A percentile compares a stretch with the other conserved stretches of the same genome.
Conservation (phyloP, 2,113 vertebrate species). For the Pao palembangensis region DNA sequence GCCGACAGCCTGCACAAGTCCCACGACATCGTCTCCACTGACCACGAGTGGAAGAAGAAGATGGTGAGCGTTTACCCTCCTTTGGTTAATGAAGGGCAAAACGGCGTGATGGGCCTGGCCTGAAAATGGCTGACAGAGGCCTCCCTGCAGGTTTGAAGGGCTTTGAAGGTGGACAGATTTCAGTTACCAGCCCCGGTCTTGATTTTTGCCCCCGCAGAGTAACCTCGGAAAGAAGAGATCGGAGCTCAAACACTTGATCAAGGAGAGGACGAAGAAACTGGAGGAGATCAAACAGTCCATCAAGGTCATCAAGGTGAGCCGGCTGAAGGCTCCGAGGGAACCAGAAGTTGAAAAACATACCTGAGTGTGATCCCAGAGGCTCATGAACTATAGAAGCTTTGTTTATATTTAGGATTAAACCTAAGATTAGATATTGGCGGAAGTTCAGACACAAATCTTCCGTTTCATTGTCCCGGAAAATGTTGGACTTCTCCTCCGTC, state of each 20-base stretch:
- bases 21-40: slow-evolving; percentile 74
- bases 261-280: slow-evolving; percentile 75
- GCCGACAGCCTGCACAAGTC: slow-evolving; percentile 69
- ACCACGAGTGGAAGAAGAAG: slow-evolving; percentile 77
- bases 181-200: not conserved
- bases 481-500: no score
- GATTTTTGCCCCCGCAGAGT: slow-evolving; percentile 39
- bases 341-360: not conserved
- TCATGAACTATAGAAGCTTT: no score
- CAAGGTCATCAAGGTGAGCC: slow-evolving; percentile 74
- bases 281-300: slow-evolving; percentile 79
- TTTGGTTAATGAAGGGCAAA: not conserved
- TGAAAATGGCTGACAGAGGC: not conserved
- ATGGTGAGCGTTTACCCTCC: slow-evolving; percentile 66
- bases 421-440: no score
- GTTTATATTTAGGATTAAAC: no score
- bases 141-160: not conserved
- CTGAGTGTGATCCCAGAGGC: no score
- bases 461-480: no score
- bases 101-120: no score
- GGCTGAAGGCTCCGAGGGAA: no score
- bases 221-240: slow-evolving; percentile 69
- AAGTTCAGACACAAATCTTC: no score
- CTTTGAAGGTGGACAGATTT: not conserved
- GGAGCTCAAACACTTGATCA: slow-evolving; percentile 75